These are phyloP conservation scores for Spinus olivaceus DNA, from an alignment of 2,797 vertebrate genomes.

Conservation along the genomic window DNA sequence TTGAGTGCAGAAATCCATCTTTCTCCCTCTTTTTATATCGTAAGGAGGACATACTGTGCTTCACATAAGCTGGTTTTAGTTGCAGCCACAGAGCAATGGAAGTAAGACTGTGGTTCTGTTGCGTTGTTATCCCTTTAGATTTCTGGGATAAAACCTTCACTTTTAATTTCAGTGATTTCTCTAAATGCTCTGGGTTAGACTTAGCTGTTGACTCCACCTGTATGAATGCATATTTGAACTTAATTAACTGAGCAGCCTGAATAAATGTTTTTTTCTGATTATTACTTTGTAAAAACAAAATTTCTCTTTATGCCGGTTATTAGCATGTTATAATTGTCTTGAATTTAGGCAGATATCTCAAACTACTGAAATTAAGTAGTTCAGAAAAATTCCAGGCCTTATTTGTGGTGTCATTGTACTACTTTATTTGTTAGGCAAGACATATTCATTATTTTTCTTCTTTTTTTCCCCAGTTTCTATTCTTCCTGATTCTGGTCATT, in stretches of 20 bases:
- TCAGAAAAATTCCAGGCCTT: not conserved
- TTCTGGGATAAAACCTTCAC: not conserved
- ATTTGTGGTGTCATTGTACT: not conserved
- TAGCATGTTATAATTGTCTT: not conserved
- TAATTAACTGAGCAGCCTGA: not conserved
- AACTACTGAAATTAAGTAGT: not conserved
- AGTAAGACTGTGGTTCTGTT: not conserved
- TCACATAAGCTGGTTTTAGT: not conserved
- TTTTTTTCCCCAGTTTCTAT: slow-evolving; percentile 83
- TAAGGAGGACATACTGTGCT: accelerated
- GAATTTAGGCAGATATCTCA: not conserved
- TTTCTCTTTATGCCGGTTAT: not conserved
- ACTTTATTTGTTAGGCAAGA: not conserved
- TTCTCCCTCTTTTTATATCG: not conserved
- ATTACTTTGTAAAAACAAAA: not conserved
- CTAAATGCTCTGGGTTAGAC: not conserved
- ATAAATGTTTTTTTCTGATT: not conserved
- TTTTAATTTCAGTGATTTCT: not conserved
- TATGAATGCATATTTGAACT: not conserved
- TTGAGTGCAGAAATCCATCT: not conserved
- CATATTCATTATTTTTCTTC: accelerated
- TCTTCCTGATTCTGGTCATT: slow-evolving; percentile 89
- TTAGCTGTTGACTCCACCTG: not conserved
- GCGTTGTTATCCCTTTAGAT: not conserved
- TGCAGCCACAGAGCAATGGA: not conserved